Base-by-base conservation (phyloP, 2,113 vertebrate genomes). In the Jacana jacana region DNA sequence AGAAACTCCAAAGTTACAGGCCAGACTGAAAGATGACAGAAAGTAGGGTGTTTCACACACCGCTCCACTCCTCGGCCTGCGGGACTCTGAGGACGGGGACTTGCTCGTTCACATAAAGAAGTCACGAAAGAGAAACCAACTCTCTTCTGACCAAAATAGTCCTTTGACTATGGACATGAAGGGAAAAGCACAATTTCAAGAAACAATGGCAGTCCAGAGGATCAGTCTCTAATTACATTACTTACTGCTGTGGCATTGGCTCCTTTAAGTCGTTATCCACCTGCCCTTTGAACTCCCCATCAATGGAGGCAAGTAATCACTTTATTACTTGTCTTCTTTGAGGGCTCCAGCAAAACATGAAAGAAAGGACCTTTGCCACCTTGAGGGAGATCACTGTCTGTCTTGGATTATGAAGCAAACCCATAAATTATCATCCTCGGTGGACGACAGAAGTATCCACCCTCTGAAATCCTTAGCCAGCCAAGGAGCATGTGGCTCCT, bases 281-380 rank as follows among this genome's bases (percentile, higher is more conserved):
- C 42, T 86, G 37, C 27, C 78, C 68, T 92, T 96, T 96, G 88
- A 96, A 77, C 11, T 93, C 42, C 48, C 23, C 86, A 35, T 70
- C 44, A 83, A 40, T 22, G 73, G 39, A 96, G 40, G 51, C 17
- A 54, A 83, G 23, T 48, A 73, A 91, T 89, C 80, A 80, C n/a
- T 73, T 82, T 66, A 77, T 48, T 63, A 58, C 37, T 17, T 57
- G 22, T 70, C 44, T 30, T 79, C 49, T 93, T 68, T 69, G 57
- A 75, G 63, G 8, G 13, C 39, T 83, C 51, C 75, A 78, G 37
- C 28, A 91, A 82, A 94, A 83, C 14, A 71, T 75, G 58, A 87
- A 88, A 94, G 58, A 64, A 84, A 79, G 31, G 44, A 63, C 40
- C 63, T 94, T 87, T 93, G 61, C 48, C 2, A 2, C 57, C 24